Evolutionary conservation across 2,113 vertebrate species (phyloP).

Genomic region (Hippolais icterina): DNA sequence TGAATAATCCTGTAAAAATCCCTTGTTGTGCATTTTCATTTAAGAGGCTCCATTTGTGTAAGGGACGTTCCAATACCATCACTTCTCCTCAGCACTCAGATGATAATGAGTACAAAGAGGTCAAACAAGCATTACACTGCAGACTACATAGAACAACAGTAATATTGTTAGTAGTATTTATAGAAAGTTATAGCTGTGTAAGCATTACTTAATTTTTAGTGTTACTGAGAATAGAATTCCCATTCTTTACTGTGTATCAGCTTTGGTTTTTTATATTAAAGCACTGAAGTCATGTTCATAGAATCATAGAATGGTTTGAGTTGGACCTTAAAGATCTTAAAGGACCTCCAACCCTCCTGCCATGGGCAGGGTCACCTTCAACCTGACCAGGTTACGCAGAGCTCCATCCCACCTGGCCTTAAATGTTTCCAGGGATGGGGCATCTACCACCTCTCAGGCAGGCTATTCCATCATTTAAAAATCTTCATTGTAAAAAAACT

Average conservation of each 20-base stretch:
- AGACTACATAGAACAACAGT: background rate
- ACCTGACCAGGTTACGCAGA: background rate
- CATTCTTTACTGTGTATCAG: background rate
- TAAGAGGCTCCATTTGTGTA: background rate
- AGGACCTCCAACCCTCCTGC: background rate
- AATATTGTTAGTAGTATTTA: background rate
- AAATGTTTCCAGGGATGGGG: background rate
- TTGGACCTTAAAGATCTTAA: background rate
- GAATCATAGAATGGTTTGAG: background rate
- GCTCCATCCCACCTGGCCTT: background rate
- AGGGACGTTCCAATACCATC: background rate
- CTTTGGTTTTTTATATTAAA: background rate
- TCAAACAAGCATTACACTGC: background rate
- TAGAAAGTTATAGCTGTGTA: background rate
- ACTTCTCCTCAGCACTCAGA: background rate
- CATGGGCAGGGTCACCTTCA: background rate
- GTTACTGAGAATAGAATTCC: background rate
- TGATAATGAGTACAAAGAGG: background rate
- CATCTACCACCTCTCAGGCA: background rate
- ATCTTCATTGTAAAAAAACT: background rate
- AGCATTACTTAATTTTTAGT: background rate
- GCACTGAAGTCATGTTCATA: background rate
- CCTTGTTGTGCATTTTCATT: background rate
- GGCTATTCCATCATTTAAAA: background rate
- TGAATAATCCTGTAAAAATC: background rate